Percentiles rank a stretch among this genome's conserved stretches.
phyloP scores from a whole-genome alignment of 1,140 invertebrate genomes.

The Bombus ignitus region DNA sequence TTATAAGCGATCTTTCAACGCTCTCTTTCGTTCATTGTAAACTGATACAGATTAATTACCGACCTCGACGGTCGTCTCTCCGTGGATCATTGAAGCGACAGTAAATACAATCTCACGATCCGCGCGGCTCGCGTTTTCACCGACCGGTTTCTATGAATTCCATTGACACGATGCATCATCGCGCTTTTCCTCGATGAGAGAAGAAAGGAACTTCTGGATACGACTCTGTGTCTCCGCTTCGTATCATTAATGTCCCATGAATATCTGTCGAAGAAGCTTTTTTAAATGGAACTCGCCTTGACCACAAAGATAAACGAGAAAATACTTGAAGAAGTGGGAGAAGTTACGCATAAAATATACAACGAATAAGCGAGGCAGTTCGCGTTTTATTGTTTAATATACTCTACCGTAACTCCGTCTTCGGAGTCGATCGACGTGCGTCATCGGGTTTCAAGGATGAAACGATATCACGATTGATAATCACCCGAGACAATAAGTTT shows the following conservation, averaged over 20 bases:
- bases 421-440: background rate
- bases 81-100: slow-evolving; percentile 22
- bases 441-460: background rate
- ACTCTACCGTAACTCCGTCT: background rate
- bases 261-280: slow-evolving; percentile 9
- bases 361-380: background rate
- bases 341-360: background rate
- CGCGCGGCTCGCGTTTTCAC: background rate
- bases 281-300: slow-evolving; percentile 40
- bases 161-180: background rate
- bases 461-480: slow-evolving; percentile 16
- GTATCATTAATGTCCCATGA: slow-evolving; percentile 7
- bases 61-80: slow-evolving; percentile 46
- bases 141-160: background rate
- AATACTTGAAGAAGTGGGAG: background rate
- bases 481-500: slow-evolving; percentile 2
- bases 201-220: background rate
- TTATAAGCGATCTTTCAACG: slow-evolving; percentile 44
- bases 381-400: background rate
- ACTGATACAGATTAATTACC: slow-evolving; percentile 59
- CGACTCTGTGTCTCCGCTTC: background rate
- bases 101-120: slow-evolving; percentile 16
- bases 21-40: slow-evolving; percentile 55
- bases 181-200: background rate
- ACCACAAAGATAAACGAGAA: slow-evolving; percentile 26